Evolutionary conservation across 2,888 invertebrate genomes (phyloP), one percentile per base, ranked within the genome.

Genomic region (Rhaphigaster nebulosa): DNA sequence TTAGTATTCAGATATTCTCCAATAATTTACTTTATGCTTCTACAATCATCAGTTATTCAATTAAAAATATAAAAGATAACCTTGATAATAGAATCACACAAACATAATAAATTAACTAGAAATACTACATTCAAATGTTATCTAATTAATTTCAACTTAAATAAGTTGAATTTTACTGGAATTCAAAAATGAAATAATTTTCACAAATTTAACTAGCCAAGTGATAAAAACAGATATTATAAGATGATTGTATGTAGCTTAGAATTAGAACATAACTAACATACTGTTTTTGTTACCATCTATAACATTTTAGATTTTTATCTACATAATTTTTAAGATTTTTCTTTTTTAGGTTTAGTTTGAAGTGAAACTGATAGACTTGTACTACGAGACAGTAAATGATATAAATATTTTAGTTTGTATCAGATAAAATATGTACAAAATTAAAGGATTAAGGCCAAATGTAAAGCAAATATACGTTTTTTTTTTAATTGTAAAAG

Each of bases 311-410:
- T 76, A 6, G 6, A 76, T 38, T 34, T 18, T 76, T 76, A 76
- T 20, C 20, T 20, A 38, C 34, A 76, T 76, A 34, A 76, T 76
- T 38, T 76, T 76, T 76, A 76, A 76, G 70, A 20, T 76, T 76
- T 76, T 76, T 76, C 34, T 70, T 76, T 76, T 76, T 76, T 76
- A 76, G 70, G 38, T 34, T 38, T 38, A 76, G 38, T 38, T 76
- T 76, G 29, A 76, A 76, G 23, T 38, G 38, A 76, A 76, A 76
- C 38, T 38, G 70, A 34, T 76, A 76, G 38, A 38, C 70, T 38
- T 76, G 70, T 34, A 65, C 15, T 34, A 76, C 70, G 38, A 18
- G 38, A 76, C 8, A 76, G 38, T 38, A 23, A 20, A 29, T 76
- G 1, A 65, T 29, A 29, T 20, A 70, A 76, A 76, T 76, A 38